A percentile compares a stretch with the other conserved stretches of the same genome.
These are phyloP conservation scores for Macrostomum lignano DNA, from an alignment of 1,140 invertebrate genomes.

Conservation along the genomic window DNA sequence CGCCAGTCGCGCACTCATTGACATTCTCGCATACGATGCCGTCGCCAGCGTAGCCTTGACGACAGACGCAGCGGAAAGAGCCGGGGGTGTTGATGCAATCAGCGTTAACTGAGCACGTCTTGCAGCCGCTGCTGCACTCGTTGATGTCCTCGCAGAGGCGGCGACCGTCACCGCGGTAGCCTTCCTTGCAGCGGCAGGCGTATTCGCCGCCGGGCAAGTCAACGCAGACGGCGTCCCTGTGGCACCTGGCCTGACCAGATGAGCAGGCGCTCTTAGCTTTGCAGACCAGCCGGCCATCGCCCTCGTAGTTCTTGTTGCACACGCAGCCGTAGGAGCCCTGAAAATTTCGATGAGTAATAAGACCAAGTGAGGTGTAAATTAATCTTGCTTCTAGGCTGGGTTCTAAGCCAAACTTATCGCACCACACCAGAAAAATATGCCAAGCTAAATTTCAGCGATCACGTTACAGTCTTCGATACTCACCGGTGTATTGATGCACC, in stretches of 20 bases:
- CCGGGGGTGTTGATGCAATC: conserved; percentile 54
- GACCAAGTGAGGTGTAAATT: too few relatives aligned
- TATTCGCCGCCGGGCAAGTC: conserved; percentile 3
- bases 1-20: conserved; percentile 7
- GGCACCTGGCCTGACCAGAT: background rate
- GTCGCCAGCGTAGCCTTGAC: conserved; percentile 35
- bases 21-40: conserved; percentile 9
- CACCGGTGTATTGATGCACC: conserved; percentile 15
- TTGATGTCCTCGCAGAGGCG: conserved; percentile 41
- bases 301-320: conserved; percentile 51
- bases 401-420: too few relatives aligned
- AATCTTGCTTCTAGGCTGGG: too few relatives aligned
- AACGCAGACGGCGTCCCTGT: conserved; percentile 1
- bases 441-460: too few relatives aligned
- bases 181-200: conserved; percentile 45
- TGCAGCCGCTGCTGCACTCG: conserved; percentile 49
- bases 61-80: conserved; percentile 46
- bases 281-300: conserved; percentile 30
- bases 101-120: conserved; percentile 50
- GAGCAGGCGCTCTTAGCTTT: conserved; percentile 4
- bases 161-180: conserved; percentile 43
- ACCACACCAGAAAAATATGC: too few relatives aligned
- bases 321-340: conserved; percentile 33
- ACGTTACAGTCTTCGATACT: too few relatives aligned
- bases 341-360: too few relatives aligned